Base-by-base conservation (phyloP, 2,888 invertebrate species). In the Torymus texanus region DNA sequence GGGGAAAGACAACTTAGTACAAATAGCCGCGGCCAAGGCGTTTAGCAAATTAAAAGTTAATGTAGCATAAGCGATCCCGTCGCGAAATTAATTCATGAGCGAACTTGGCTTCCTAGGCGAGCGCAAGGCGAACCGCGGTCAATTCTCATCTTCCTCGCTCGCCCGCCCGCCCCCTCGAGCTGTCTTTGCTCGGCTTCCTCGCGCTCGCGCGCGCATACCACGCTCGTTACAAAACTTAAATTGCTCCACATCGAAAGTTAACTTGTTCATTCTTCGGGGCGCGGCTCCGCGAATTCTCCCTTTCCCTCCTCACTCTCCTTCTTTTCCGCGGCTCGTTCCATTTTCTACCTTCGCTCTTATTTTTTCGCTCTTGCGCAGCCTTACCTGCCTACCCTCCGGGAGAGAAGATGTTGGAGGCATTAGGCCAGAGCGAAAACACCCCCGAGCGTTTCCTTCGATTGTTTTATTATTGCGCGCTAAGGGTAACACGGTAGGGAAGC, bases 171-270 rank as follows among this genome's bases (percentile, higher is more conserved):
- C 72, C 77, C 75, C 66, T 79, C 68, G 58, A 77, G 78, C 81
- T 81, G 79, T 83, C 83, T 82, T 78, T 78, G 80, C 78, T 66
- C 18, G n/a, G 21, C 65, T 29, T 29, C 29, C 29, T 53, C 63
- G 55, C 50, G 24, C 61, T 21, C 21, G 21, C 21, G 21, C 21
- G 18, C 84, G 84, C 85, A 83, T 82, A 83, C 83, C 83, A 81
- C 81, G 84, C 86, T 86, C 82, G 86, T 86, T 86, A 85, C 85
- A 84, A 86, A 84, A 86, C 86, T 86, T 86, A 86, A 86, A 86
- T 86, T 86, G 85, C 85, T 85, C 84, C 84, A 84, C 85, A 85
- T 86, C 84, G 85, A 85, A 85, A 85, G 84, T 86, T 86, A 84
- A 86, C 84, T 85, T 84, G 83, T 83, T 85, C 84, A 83, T 86